Conservation (phyloP, 2,797 vertebrate genomes). For the Onychomys arenicola region DNA sequence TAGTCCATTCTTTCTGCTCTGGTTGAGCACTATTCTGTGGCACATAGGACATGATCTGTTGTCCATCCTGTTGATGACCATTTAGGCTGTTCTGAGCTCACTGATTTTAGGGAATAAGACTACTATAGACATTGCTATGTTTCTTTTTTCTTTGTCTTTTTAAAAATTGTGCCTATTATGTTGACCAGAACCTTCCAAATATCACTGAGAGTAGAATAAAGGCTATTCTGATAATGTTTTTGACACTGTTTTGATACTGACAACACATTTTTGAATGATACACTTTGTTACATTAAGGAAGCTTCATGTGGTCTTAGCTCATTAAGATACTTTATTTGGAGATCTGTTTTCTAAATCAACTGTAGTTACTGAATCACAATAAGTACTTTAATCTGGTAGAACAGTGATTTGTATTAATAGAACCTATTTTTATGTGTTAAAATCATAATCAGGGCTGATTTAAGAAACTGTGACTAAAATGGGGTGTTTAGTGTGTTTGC, state of each 20-base stretch:
- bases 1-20: not conserved
- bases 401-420: slow-evolving; percentile 15
- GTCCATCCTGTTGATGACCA: not conserved
- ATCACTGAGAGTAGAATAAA: not conserved
- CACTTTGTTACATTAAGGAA: not conserved
- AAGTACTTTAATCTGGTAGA: slow-evolving; percentile 10
- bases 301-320: not conserved
- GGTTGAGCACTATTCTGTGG: not conserved
- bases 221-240: not conserved
- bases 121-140: not conserved
- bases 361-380: slow-evolving; percentile 1
- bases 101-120: not conserved
- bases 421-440: slow-evolving; percentile 13
- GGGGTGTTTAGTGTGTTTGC: not conserved
- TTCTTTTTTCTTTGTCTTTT: not conserved
- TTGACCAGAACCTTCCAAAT: not conserved
- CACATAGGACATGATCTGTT: not conserved
- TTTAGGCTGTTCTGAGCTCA: slow-evolving; percentile 11
- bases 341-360: slow-evolving; percentile 20
- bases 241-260: not conserved
- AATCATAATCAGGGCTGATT: slow-evolving; percentile 29
- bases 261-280: slow-evolving; percentile 32
- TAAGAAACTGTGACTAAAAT: slow-evolving; percentile 8
- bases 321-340: slow-evolving; percentile 28
- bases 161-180: not conserved